These are phyloP conservation scores for Peromyscus californicus DNA, from an alignment of 2,113 vertebrate species.

Conservation along the genomic window DNA sequence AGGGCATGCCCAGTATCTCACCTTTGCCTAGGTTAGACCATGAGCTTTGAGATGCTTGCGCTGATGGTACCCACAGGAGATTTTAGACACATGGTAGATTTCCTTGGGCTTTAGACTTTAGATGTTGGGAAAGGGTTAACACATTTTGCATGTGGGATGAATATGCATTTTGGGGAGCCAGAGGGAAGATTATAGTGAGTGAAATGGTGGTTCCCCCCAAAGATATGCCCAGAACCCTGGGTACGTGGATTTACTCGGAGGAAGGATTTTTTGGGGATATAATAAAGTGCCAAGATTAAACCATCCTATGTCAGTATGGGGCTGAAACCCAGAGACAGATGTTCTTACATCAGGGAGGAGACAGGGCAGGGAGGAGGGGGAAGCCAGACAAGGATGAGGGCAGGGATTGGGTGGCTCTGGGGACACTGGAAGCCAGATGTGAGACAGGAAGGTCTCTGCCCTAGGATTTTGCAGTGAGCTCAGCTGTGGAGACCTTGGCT, in stretches of 20 bases:
- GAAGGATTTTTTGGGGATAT: not conserved
- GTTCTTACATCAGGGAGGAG: not conserved
- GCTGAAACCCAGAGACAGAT: not conserved
- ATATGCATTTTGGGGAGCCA: not conserved
- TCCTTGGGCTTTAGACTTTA: not conserved
- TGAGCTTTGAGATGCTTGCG: not conserved
- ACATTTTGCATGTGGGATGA: not conserved
- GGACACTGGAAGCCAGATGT: no score
- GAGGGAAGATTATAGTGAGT: not conserved
- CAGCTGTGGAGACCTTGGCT: not conserved
- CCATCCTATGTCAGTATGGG: not conserved
- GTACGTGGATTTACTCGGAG: not conserved
- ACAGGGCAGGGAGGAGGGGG: no score
- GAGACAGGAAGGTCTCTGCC: not conserved
- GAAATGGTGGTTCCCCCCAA: not conserved
- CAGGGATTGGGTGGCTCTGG: accelerated
- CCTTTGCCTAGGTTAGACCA: not conserved
- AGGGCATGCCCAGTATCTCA: not conserved
- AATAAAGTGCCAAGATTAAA: not conserved
- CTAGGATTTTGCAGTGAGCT: not conserved
- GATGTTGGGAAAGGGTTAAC: not conserved
- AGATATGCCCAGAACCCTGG: not conserved
- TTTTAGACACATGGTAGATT: not conserved
- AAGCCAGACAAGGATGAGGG: not conserved
- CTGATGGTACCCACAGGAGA: not conserved